phyloP scores from a whole-genome alignment of 2,797 vertebrate species.

The Megaceryle alcyon region DNA sequence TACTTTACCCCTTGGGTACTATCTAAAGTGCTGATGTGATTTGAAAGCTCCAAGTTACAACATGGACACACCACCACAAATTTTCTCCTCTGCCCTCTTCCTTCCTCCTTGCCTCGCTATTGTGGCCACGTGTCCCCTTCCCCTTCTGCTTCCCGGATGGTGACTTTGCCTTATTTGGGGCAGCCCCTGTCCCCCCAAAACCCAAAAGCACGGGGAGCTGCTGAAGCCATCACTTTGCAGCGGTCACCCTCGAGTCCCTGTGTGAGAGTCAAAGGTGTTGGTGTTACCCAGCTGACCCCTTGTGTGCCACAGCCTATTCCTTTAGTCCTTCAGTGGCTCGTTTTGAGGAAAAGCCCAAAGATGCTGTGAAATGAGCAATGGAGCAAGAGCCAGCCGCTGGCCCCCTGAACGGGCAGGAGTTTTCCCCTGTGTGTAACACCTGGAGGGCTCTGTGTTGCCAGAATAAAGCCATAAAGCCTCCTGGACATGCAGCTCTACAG shows the following conservation, averaged over 20 bases:
- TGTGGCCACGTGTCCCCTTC: not conserved
- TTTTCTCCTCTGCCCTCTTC: constrained; percentile 22
- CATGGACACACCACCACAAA: not conserved
- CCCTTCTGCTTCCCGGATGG: not conserved
- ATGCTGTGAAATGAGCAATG: not conserved
- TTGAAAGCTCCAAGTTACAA: not conserved
- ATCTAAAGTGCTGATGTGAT: not conserved
- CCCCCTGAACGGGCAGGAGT: fast-evolving
- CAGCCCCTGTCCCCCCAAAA: fast-evolving
- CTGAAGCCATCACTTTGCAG: fast-evolving
- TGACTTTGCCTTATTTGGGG: not conserved
- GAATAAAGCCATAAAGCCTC: not conserved
- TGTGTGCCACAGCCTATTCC: fast-evolving
- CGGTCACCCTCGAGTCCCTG: fast-evolving
- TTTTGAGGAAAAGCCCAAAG: not conserved
- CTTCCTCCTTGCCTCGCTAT: not conserved
- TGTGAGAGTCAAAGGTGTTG: not conserved
- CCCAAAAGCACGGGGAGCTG: fast-evolving
- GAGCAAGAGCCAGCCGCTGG: fast-evolving
- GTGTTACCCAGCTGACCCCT: fast-evolving
- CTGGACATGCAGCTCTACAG: fast-evolving
- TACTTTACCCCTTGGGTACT: not conserved
- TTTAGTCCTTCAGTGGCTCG: fast-evolving
- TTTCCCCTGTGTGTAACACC: not conserved
- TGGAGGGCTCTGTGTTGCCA: fast-evolving